Evolutionary conservation across 2,797 vertebrate species (phyloP).

Genomic region (Melanotaenia parkinsoni): DNA sequence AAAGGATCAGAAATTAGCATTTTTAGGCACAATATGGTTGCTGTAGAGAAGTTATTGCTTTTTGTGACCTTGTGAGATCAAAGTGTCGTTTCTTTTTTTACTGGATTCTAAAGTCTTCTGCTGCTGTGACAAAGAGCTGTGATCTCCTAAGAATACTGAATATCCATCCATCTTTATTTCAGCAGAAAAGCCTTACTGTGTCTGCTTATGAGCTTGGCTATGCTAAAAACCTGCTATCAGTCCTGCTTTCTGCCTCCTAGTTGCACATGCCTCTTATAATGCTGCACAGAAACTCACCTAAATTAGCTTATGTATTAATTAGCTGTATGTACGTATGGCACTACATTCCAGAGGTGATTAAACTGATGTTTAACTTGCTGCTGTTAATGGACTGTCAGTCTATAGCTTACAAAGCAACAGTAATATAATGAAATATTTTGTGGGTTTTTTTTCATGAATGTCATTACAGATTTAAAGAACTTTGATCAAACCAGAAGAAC

Average conservation of each 20-base stretch:
- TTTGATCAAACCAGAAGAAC: constrained; percentile 4
- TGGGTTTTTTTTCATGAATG: neutral
- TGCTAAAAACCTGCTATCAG: neutral
- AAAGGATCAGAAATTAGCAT: neutral
- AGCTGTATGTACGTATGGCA: neutral
- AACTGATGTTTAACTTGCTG: neutral
- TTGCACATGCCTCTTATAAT: neutral
- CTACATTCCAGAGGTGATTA: neutral
- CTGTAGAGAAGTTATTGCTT: neutral
- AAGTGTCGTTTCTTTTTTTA: too few species aligned
- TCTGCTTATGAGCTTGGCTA: neutral
- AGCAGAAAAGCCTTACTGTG: neutral
- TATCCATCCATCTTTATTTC: neutral
- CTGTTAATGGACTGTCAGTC: neutral
- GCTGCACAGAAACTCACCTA: neutral
- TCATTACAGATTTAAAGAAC: neutral
- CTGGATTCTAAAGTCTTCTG: too few species aligned
- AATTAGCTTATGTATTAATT: neutral
- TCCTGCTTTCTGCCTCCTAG: neutral
- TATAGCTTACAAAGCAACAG: neutral
- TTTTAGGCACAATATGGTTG: neutral
- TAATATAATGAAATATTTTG: too few species aligned
- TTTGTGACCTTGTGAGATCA: neutral
- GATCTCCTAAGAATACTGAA: neutral
- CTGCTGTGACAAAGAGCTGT: too few species aligned